These are phyloP conservation scores for Arctopsyche grandis DNA, from an alignment of 1,140 invertebrate genomes.

Conservation along the genomic window DNA sequence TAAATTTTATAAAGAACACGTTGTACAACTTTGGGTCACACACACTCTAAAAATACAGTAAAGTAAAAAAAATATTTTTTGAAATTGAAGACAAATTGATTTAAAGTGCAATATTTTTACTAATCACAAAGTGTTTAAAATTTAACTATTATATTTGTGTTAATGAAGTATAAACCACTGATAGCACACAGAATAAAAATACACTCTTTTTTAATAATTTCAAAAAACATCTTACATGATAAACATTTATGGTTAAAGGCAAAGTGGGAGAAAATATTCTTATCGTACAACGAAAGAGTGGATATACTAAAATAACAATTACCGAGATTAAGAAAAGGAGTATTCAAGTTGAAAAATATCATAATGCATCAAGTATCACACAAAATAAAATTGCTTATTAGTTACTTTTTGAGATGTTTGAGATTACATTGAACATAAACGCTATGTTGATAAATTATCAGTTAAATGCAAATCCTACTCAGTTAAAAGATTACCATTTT, in stretches of 20 bases:
- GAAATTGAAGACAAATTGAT: background rate
- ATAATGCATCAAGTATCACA: background rate
- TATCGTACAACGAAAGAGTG: no score
- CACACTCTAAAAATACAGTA: slow-evolving; percentile 36
- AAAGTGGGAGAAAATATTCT: slow-evolving; percentile 19
- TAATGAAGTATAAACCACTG: background rate
- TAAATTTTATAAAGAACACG: slow-evolving; percentile 36
- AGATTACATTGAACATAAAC: background rate
- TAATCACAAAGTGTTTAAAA: background rate
- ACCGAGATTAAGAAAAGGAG: background rate
- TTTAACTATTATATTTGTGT: slow-evolving; percentile 14
- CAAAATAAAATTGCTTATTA: background rate
- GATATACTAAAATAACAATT: background rate
- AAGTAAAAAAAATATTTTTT: slow-evolving; percentile 34
- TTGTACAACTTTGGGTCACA: slow-evolving; percentile 41
- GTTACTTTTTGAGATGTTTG: background rate
- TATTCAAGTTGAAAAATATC: background rate
- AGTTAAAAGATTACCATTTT: no score
- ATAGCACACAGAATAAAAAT: slow-evolving; percentile 23
- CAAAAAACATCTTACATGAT: no score
- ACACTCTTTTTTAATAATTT: slow-evolving; percentile 1
- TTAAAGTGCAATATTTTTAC: slow-evolving; percentile 27
- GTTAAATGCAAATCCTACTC: no score
- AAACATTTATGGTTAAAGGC: slow-evolving; percentile 8
- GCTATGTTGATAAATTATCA: no score